Percentiles rank a stretch among this genome's conserved stretches.
Evolutionary conservation across 1,140 invertebrate species (phyloP).

Genomic region (Hylaeus volcanicus): DNA sequence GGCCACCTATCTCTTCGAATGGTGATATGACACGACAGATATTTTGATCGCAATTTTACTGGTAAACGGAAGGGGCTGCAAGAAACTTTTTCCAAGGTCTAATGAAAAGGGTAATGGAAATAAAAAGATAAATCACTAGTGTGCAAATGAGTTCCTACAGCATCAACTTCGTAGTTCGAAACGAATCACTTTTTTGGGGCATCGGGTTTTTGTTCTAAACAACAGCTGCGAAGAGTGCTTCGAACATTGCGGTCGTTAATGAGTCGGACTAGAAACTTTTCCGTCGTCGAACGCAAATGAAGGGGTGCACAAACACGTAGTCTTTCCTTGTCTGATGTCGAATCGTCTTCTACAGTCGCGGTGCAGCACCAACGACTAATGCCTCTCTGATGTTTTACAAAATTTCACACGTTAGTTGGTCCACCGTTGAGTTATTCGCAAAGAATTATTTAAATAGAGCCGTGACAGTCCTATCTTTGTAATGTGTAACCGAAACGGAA

Average conservation of each 20-base stretch:
- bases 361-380: too few relatives aligned
- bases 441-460: too few relatives aligned
- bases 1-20: too few relatives aligned
- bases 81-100: too few relatives aligned
- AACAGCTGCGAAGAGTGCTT: constrained; percentile 24
- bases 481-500: neutral
- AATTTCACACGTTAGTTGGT: too few relatives aligned
- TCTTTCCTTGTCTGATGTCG: constrained; percentile 7
- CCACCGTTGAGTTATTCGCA: too few relatives aligned
- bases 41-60: too few relatives aligned
- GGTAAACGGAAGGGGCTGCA: too few relatives aligned
- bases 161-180: constrained; percentile 70
- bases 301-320: neutral
- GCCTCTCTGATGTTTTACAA: too few relatives aligned
- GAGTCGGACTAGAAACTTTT: constrained; percentile 70
- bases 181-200: constrained; percentile 53
- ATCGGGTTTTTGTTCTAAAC: constrained; percentile 32
- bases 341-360: constrained; percentile 17
- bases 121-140: neutral
- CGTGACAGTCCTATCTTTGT: too few relatives aligned
- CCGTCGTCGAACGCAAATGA: constrained; percentile 68
- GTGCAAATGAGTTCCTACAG: neutral
- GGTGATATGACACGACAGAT: too few relatives aligned
- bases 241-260: constrained; percentile 66
- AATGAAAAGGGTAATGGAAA: neutral